These are phyloP conservation scores for Myocastor coypus DNA, from an alignment of 2,113 vertebrate genomes.

Conservation along the genomic window DNA sequence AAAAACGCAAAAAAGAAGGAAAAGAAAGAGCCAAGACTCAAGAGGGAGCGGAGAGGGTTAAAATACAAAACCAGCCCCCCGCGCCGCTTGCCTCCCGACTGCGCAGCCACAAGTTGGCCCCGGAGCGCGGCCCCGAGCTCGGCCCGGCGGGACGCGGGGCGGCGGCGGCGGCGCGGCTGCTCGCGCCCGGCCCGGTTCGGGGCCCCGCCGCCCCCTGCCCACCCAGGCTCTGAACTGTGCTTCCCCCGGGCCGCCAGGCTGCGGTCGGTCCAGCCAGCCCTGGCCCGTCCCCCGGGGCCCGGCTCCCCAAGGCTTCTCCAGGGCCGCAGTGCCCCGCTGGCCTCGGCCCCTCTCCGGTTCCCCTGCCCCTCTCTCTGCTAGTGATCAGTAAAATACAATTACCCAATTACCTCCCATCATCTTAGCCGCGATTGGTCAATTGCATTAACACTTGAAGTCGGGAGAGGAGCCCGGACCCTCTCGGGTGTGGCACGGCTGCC, in stretches of 20 bases:
- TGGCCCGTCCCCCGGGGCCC: conserved; percentile 55
- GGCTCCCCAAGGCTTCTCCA: background rate
- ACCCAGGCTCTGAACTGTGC: conserved; percentile 54
- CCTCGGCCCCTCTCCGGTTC: conserved; percentile 43
- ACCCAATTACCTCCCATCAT: conserved; percentile 93
- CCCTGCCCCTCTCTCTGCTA: conserved; percentile 83
- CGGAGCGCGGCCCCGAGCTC: background rate
- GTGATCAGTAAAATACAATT: conserved; percentile 91
- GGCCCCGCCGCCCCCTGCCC: conserved; percentile 63
- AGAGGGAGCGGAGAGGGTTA: background rate
- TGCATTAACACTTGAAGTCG: conserved; percentile 90
- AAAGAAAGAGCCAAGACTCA: background rate
- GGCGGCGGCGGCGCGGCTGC: too few species aligned
- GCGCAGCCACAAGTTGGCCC: conserved; percentile 83
- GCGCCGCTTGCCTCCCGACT: too few species aligned
- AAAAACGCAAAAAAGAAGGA: background rate
- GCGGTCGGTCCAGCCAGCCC: too few species aligned
- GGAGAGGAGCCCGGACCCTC: conserved; percentile 46
- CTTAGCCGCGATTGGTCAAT: conserved; percentile 91
- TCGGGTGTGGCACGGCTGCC: conserved; percentile 92
- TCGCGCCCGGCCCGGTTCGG: too few species aligned
- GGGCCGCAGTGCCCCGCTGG: conserved; percentile 50
- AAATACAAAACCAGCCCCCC: background rate
- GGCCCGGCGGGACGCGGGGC: background rate
- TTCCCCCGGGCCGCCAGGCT: conserved; percentile 57